Evolutionary conservation across 2,888 invertebrate species (phyloP), one percentile per base, ranked within the genome.

Genomic region (Silvanus unidentatus): DNA sequence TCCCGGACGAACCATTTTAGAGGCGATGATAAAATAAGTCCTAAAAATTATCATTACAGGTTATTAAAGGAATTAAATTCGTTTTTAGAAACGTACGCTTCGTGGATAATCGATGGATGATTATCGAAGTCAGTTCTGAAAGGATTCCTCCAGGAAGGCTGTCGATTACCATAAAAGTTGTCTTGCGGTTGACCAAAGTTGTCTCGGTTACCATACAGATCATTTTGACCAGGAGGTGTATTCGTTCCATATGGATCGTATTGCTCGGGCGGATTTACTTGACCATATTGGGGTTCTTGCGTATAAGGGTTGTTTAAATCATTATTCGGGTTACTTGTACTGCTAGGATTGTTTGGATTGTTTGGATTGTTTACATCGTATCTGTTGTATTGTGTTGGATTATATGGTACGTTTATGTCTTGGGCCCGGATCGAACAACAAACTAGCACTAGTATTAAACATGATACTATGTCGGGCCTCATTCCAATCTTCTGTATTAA

Each of bases 1-100:
- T 0, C 90, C 91, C 0, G 97, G 96, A 2, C 95, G 80, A 9
- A 97, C 88, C 80, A 90, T 86, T 55, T 82, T 82, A 2, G 95
- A 93, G 0, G 95, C 91, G 16, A 96, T 87, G 51, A 97, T 82
- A 64, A 97, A 92, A 70, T 95, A 96, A 6, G 91, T 90, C 47
- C 92, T 92, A 73, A 28, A 75, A 75, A 22, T n/a, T n/a, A n/a
- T n/a, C n/a, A n/a, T n/a, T n/a, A n/a, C n/a, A n/a, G n/a, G n/a
- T n/a, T n/a, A n/a, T n/a, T n/a, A n/a, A n/a, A n/a, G n/a, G n/a
- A n/a, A 22, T 22, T 10, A 8, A 5, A 28, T 22, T 30, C 15
- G 32, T n/a, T 9, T 37, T 34, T n/a, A 27, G 47, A 40, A 16
- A 58, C 65, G 64, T 60, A 69, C 68, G 66, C 64, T 55, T 70